These are phyloP conservation scores for Digitonthophagus gazella DNA, from an alignment of 2,888 invertebrate species.

Conservation along the genomic window DNA sequence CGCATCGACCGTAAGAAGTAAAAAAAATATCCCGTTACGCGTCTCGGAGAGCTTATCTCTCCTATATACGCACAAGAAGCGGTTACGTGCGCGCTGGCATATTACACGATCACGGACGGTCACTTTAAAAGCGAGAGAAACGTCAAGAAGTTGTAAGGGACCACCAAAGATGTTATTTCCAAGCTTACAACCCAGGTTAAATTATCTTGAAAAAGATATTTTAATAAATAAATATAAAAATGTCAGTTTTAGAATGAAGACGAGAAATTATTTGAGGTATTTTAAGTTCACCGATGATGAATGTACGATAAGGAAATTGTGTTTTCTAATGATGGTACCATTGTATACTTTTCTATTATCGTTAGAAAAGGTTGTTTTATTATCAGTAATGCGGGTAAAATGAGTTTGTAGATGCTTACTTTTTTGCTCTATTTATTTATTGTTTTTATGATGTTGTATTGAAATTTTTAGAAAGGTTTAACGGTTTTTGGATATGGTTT, in stretches of 20 bases:
- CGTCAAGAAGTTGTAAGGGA: not conserved
- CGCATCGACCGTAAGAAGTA: not conserved
- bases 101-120: conserved; percentile 1
- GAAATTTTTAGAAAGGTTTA: too few species aligned
- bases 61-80: conserved; percentile 8
- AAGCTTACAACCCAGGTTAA: not conserved
- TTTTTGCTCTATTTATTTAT: too few species aligned
- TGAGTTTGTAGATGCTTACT: too few species aligned
- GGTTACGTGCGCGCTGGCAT: conserved; percentile 7
- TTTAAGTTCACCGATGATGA: too few species aligned
- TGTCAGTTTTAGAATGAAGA: not conserved
- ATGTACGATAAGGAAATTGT: too few species aligned
- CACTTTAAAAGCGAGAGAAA: not conserved
- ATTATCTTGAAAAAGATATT: too few species aligned
- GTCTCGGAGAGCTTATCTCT: conserved; percentile 13
- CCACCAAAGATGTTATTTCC: not conserved
- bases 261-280: not conserved
- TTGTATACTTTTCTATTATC: too few species aligned
- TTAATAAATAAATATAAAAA: too few species aligned
- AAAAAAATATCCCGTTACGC: conserved; percentile 14
- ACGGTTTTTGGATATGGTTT: not conserved
- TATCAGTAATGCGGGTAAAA: too few species aligned
- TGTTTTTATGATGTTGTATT: too few species aligned
- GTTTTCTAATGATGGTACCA: too few species aligned
- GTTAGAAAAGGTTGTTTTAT: too few species aligned